Conservation (phyloP, 1,140 invertebrate species). For the Holotrichia oblita region DNA sequence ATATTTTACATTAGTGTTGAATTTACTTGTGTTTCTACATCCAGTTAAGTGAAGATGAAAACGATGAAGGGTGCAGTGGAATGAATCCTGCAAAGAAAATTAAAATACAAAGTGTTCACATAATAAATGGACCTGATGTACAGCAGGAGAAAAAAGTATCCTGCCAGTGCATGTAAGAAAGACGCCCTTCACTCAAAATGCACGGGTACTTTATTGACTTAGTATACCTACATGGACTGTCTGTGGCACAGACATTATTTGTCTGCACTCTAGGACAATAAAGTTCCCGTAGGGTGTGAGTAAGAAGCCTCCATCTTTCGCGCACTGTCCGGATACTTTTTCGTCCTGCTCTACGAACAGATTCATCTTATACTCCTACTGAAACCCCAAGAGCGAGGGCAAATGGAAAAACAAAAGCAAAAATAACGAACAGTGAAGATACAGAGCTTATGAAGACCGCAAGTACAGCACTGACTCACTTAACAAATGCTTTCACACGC, state of each 20-base stretch:
- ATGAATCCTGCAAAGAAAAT: background rate
- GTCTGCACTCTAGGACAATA: too few relatives aligned
- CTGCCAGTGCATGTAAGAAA: too few relatives aligned
- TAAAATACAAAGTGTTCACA: background rate
- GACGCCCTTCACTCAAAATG: too few relatives aligned
- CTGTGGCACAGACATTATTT: too few relatives aligned
- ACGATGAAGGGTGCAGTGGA: background rate
- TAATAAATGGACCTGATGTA: background rate
- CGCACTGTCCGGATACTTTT: too few relatives aligned
- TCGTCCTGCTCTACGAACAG: too few relatives aligned
- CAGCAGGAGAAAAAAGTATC: too few relatives aligned
- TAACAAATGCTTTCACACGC: constrained; percentile 7
- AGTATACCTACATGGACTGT: too few relatives aligned
- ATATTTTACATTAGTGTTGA: background rate
- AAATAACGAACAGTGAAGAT: background rate
- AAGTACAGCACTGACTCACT: background rate
- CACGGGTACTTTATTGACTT: too few relatives aligned
- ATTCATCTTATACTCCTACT: constrained; percentile 1
- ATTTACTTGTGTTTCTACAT: background rate
- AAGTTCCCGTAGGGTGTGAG: too few relatives aligned
- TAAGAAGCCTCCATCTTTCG: too few relatives aligned
- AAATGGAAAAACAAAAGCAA: background rate
- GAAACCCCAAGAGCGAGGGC: background rate
- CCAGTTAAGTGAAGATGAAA: background rate
- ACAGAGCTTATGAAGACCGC: background rate